Evolutionary conservation across 2,113 vertebrate genomes (phyloP).

Genomic region (Scophthalmus maximus): DNA sequence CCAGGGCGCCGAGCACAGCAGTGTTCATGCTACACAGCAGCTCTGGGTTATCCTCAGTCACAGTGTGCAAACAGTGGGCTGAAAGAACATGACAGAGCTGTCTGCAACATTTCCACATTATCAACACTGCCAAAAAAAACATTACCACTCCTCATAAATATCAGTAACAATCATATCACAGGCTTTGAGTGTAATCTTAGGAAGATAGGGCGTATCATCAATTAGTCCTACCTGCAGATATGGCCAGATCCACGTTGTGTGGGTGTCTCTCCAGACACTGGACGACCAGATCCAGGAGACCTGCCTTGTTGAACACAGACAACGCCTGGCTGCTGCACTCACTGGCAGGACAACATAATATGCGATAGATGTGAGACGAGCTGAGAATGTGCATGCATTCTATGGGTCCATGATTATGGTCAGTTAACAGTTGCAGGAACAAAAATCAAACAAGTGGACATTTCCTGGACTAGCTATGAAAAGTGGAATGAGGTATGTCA

Average conservation of each 20-base stretch:
- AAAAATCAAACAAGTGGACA: neutral
- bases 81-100: conserved; percentile 29
- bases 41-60: conserved; percentile 95
- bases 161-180: too few species aligned
- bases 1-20: conserved; percentile 82
- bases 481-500: neutral
- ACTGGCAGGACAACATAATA: conserved; percentile 74
- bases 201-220: too few species aligned
- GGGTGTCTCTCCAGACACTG: conserved; percentile 89
- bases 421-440: neutral
- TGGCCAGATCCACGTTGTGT: conserved; percentile 88
- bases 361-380: neutral
- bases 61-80: conserved; percentile 96
- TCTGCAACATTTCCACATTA: too few species aligned
- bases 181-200: too few species aligned
- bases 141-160: too few species aligned
- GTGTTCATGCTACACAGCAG: conserved; percentile 85
- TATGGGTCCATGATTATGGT: neutral
- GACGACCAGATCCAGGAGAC: conserved; percentile 89
- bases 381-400: neutral
- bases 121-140: too few species aligned
- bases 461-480: neutral
- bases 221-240: conserved; percentile 89
- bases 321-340: conserved; percentile 93
- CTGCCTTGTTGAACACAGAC: conserved; percentile 91